These are phyloP conservation scores for Drosophila baimaii DNA, from an alignment of 1,140 invertebrate species.

Conservation along the genomic window DNA sequence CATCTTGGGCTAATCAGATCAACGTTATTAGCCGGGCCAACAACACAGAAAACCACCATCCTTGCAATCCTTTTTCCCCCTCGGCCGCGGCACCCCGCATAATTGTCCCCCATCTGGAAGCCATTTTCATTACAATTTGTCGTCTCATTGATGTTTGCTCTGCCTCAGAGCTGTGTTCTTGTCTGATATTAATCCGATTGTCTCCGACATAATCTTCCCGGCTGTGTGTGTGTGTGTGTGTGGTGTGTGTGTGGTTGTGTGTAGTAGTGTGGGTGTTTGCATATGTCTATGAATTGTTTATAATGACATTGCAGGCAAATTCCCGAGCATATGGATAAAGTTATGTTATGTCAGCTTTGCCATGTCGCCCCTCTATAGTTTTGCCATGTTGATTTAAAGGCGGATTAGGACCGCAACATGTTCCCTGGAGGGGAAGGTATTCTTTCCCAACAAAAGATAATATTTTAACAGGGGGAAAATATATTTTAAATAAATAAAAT, in stretches of 20 bases:
- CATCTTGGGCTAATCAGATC: conserved; percentile 61
- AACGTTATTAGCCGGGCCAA: conserved; percentile 51
- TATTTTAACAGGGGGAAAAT: not conserved
- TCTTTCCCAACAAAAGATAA: not conserved
- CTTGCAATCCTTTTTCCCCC: conserved; percentile 42
- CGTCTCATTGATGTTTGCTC: conserved; percentile 41
- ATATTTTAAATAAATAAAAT: not conserved
- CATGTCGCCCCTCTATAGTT: not conserved
- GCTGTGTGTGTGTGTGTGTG: conserved; percentile 15
- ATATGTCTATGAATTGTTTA: conserved; percentile 56
- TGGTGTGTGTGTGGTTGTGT: too few relatives aligned
- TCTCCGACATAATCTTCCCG: conserved; percentile 52
- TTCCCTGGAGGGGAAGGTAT: too few relatives aligned
- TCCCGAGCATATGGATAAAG: conserved; percentile 4
- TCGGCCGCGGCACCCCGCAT: too few relatives aligned
- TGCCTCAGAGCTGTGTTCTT: conserved; percentile 46
- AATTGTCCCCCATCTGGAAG: not conserved
- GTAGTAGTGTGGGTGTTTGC: conserved; percentile 21
- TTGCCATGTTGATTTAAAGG: conserved; percentile 3
- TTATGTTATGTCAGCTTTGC: conserved; percentile 20
- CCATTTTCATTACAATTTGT: conserved; percentile 38
- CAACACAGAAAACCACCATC: too few relatives aligned
- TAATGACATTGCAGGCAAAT: conserved; percentile 35
- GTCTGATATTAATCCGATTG: conserved; percentile 67
- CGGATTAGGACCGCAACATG: not conserved